These are phyloP conservation scores for Plestiodon gilberti DNA, from an alignment of 2,113 vertebrate genomes.

Conservation along the genomic window DNA sequence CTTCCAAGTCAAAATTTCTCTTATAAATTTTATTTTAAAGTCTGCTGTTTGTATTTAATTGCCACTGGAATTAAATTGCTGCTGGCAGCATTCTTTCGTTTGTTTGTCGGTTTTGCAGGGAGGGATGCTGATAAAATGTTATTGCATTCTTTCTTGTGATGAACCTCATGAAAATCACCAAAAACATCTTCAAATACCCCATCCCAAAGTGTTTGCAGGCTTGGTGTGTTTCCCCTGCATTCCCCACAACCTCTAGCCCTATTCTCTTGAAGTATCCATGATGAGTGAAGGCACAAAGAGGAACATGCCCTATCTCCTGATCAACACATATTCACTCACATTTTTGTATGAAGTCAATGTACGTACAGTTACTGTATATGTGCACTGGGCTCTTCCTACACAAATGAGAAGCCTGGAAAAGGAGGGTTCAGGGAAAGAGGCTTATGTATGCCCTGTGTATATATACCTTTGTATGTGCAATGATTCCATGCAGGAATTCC, in stretches of 20 bases:
- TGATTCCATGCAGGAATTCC: too few relatives aligned
- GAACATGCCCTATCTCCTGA: too few relatives aligned
- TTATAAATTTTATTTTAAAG: background rate
- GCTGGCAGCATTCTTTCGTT: background rate
- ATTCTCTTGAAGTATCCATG: too few relatives aligned
- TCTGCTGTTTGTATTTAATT: background rate
- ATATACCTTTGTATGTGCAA: too few relatives aligned
- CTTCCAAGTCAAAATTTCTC: background rate
- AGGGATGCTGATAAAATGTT: background rate
- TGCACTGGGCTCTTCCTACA: too few relatives aligned
- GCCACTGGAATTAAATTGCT: background rate
- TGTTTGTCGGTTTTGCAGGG: background rate
- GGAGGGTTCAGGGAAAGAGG: too few relatives aligned
- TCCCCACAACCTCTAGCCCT: background rate
- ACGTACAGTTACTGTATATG: too few relatives aligned
- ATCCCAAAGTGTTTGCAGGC: background rate
- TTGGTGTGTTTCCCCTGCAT: background rate
- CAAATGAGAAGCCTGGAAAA: too few relatives aligned
- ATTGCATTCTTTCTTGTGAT: background rate
- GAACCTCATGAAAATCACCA: background rate
- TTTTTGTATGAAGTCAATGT: too few relatives aligned
- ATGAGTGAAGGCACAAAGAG: too few relatives aligned
- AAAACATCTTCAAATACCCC: background rate
- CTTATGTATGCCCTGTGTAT: too few relatives aligned
- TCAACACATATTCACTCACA: too few relatives aligned